Evolutionary conservation across 1,140 invertebrate species (phyloP), one percentile per base, ranked within the genome.

Genomic region (Neomicropteryx cornuta): DNA sequence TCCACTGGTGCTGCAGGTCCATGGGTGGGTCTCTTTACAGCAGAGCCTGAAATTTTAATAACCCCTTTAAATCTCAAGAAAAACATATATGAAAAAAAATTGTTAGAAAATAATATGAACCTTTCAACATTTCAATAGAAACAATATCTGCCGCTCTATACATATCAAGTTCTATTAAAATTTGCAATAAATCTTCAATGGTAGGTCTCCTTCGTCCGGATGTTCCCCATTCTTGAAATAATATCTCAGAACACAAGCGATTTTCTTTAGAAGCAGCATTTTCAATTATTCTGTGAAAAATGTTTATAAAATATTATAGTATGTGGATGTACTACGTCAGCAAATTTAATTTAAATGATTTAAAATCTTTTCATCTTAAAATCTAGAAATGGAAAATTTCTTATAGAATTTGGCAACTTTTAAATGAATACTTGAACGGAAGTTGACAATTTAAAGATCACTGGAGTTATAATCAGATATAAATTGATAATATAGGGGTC

Each of bases 171-270:
- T 75, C 60, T 3, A 67, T 51, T 2, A 83, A 53, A 24, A 83
- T 55, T 14, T 75, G 45, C 0, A 79, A 48, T 13, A 86, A 53
- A 23, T 62, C 51, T 13, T 59, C 50, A 2, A 83, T 50, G 0
- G 68, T 76, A 3, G 83, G 79, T 28, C 79, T 65, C 1, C 56
- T 55, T 45, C 60, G 67, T 1, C 81, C 81, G 43, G 79, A 79
- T 1, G 77, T 82, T 19, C 78, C 69, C 83, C 83, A 87, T 65
- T 87, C 83, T 18, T 81, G 75, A 13, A 87, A 60, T 46, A 87
- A 70, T 34, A 85, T 77, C 55, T 81, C 75, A 21, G 77, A 71
- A 33, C 63, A 71, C n/a, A 56, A 51, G 44, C 63, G 58, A 32
- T 62, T 61, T 46, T 68, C 63, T 44, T 55, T 59, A 24, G 44